Percentiles rank a stretch among this genome's conserved stretches.
phyloP scores from a whole-genome alignment of 2,797 vertebrate species.

The Sebastes wilsoni region DNA sequence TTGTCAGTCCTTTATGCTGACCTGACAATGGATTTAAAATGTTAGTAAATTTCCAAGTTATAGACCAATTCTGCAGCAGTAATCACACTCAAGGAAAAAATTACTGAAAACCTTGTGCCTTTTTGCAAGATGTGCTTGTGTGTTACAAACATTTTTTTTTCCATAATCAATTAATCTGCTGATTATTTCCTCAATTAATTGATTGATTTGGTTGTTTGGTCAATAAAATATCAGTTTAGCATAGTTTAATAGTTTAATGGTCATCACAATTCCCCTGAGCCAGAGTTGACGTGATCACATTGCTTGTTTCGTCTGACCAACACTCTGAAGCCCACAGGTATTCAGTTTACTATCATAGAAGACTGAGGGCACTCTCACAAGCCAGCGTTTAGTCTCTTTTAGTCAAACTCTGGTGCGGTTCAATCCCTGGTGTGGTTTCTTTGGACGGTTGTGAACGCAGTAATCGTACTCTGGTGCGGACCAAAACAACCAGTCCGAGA shows the following conservation, averaged over 20 bases:
- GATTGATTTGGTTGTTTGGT: background rate
- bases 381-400: too few relatives aligned
- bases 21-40: background rate
- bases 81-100: background rate
- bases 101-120: background rate
- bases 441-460: too few relatives aligned
- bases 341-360: background rate
- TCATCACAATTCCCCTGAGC: too few relatives aligned
- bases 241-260: too few relatives aligned
- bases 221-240: background rate
- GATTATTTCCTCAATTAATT: background rate
- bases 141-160: background rate
- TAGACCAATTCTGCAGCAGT: background rate
- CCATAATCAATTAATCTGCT: background rate
- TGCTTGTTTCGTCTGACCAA: background rate
- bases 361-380: too few relatives aligned
- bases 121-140: background rate
- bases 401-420: too few relatives aligned
- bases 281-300: background rate
- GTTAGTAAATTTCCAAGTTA: background rate
- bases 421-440: too few relatives aligned
- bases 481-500: too few relatives aligned
- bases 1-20: constrained; percentile 19
- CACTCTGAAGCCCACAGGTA: background rate
- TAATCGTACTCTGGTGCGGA: too few relatives aligned